Base-by-base conservation (phyloP, 2,113 vertebrate species). In the Lanius collurio region DNA sequence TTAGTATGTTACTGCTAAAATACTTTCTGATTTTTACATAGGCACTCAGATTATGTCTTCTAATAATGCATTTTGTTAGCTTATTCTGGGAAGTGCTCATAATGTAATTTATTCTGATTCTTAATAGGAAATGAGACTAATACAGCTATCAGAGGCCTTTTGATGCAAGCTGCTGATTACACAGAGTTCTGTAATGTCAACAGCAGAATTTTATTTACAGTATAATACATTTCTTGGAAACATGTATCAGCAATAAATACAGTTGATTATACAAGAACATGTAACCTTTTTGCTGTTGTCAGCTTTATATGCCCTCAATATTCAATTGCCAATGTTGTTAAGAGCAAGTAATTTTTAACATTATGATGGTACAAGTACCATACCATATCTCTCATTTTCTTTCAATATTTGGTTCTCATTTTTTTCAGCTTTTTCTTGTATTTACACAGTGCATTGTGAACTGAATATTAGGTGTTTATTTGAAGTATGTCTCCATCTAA, bases 401-500 rank as follows among this genome's bases (percentile, higher is more conserved):
- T 91, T 84, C 83, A 87, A 20, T 95, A 83, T 89, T 95, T 93
- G 44, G 33, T 91, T 92, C 64, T 87, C 56, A 47, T 44, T 46
- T 46, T 90, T 95, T 92, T 96, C 60, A 87, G 41, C 59, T 91
- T 71, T 77, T 80, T 56, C 80, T 87, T 92, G 65, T 39, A 68
- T 87, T 97, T 91, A 96, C 59, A 93, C 87, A 97, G 96, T 94
- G 89, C 87, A 71, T 47, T 87, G 52, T 41, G 90, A 97, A 89
- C 39, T 26, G 75, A 88, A 42, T 86, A 95, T 79, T 79, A 50
- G 57, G n/a, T 83, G 82, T 98, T 98, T 98, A 90, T 98, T 98
- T 99, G 99, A 98, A 97, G 98, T 99, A 98, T 98, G 98, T 99
- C 98, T 99, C 99, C 99, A 99, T 98, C 99, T 99, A 99, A 99